Evolutionary conservation across 2,113 vertebrate genomes (phyloP).

Genomic region (Nanorana parkeri): DNA sequence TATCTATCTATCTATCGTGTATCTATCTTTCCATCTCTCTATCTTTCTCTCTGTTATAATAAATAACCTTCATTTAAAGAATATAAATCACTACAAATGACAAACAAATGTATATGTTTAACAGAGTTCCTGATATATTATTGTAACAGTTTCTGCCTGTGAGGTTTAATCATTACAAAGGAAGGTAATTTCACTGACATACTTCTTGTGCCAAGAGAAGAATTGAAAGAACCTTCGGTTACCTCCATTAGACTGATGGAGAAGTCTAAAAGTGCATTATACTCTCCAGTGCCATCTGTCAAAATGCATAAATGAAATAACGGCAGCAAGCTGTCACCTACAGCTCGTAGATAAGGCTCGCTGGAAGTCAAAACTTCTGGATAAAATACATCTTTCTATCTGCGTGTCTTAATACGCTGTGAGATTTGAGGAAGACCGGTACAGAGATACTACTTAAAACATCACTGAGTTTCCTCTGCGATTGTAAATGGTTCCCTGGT

Average conservation of each 20-base stretch:
- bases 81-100: not conserved
- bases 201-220: slow-evolving; percentile 84
- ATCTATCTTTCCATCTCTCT: not conserved
- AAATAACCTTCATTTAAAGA: not conserved
- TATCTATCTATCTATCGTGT: not conserved
- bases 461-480: too few relatives aligned
- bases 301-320: slow-evolving; percentile 86
- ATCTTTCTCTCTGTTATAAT: not conserved
- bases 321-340: slow-evolving; percentile 85
- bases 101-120: not conserved
- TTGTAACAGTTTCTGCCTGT: slow-evolving; percentile 23
- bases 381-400: slow-evolving; percentile 58
- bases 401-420: not conserved
- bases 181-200: slow-evolving; percentile 84
- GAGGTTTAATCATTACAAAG: slow-evolving; percentile 81
- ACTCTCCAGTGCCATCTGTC: slow-evolving; percentile 85
- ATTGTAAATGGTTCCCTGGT: too few relatives aligned
- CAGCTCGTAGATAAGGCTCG: slow-evolving; percentile 76
- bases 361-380: slow-evolving; percentile 75
- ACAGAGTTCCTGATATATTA: not conserved
- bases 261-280: slow-evolving; percentile 81
- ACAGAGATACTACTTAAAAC: too few relatives aligned
- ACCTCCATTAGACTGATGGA: slow-evolving; percentile 87
- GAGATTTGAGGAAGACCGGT: not conserved
- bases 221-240: slow-evolving; percentile 83